phyloP scores from a whole-genome alignment of 2,888 invertebrate genomes.

The Sphinx pinastri region DNA sequence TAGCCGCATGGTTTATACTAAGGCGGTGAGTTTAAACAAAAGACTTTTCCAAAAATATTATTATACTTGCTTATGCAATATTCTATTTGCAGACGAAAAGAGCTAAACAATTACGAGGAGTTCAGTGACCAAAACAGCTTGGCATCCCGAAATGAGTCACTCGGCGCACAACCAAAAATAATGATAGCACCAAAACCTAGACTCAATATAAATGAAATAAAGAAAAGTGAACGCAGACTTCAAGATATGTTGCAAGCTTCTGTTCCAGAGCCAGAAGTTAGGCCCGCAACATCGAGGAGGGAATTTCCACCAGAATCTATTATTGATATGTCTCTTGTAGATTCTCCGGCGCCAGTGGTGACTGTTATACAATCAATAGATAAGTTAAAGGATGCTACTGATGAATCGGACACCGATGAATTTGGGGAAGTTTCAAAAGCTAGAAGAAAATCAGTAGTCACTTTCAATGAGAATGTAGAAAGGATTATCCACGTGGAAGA shows the following conservation, averaged over 20 bases:
- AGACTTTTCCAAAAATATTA: neutral
- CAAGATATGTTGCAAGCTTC: conserved; percentile 71
- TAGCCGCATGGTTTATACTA: conserved; percentile 64
- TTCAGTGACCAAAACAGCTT: conserved; percentile 65
- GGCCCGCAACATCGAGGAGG: conserved; percentile 45
- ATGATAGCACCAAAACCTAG: conserved; percentile 55
- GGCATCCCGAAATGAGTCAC: conserved; percentile 55
- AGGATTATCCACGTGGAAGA: conserved; percentile 80
- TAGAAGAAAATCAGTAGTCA: conserved; percentile 78
- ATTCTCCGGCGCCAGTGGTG: conserved; percentile 55
- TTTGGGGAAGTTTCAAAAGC: conserved; percentile 63
- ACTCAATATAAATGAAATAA: conserved; percentile 68
- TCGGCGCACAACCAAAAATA: conserved; percentile 49
- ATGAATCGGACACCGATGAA: conserved; percentile 71
- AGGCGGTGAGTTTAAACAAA: conserved; percentile 63
- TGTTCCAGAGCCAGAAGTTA: conserved; percentile 49
- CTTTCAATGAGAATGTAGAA: conserved; percentile 83
- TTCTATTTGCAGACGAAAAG: conserved; percentile 59
- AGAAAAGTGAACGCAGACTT: conserved; percentile 67
- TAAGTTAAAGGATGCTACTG: conserved; percentile 68
- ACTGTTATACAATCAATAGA: conserved; percentile 71
- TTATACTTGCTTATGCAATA: conserved; percentile 30
- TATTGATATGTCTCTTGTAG: conserved; percentile 51
- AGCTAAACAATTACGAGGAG: conserved; percentile 54
- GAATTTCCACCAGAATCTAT: conserved; percentile 45